These are phyloP conservation scores for Cardinalis cardinalis DNA, from an alignment of 2,113 vertebrate species.

Conservation along the genomic window DNA sequence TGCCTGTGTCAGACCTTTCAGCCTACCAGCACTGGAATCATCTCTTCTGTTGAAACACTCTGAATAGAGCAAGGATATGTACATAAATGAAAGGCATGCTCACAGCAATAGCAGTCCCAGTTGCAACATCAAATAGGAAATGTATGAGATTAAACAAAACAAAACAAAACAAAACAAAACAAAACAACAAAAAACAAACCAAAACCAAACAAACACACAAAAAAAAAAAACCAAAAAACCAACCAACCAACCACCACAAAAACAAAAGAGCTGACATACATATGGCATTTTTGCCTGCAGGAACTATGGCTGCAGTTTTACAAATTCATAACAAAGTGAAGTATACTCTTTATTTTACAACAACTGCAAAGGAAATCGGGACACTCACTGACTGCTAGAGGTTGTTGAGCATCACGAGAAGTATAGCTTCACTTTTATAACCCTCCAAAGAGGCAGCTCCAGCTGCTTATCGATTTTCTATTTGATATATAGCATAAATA, in stretches of 20 bases:
- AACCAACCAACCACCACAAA: not conserved
- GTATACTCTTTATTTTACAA: not conserved
- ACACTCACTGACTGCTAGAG: accelerated
- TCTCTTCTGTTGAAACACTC: not conserved
- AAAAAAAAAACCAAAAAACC: not conserved
- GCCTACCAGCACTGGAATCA: not conserved
- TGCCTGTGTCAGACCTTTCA: not conserved
- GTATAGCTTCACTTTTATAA: not conserved
- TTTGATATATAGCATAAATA: not conserved
- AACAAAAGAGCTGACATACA: not conserved
- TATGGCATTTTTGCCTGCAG: not conserved
- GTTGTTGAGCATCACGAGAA: not conserved
- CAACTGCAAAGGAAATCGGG: not conserved
- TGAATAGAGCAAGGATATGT: not conserved
- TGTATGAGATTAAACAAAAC: not conserved
- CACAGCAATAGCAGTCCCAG: not conserved
- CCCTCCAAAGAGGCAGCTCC: not conserved
- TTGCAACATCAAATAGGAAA: not conserved
- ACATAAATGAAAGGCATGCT: not conserved
- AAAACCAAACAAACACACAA: not conserved
- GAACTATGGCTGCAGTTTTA: not conserved
- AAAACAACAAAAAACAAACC: no score
- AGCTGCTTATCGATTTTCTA: not conserved
- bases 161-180: not conserved
- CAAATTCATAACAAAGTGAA: not conserved